Conservation (phyloP, 2,113 vertebrate species). For the Hemibagrus wyckioides region DNA sequence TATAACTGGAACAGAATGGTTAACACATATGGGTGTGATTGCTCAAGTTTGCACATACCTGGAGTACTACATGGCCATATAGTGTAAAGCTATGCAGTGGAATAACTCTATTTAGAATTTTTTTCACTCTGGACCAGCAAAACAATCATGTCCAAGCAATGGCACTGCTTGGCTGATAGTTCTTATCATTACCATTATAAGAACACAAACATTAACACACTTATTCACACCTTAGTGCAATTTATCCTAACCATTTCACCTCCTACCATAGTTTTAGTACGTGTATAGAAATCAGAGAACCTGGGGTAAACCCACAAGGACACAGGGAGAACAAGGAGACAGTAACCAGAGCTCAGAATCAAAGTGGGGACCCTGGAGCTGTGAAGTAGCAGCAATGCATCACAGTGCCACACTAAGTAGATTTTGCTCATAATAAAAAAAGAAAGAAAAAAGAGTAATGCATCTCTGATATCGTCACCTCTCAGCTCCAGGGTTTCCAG, state of each 20-base stretch:
- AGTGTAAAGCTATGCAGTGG: neutral
- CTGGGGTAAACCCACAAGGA: neutral
- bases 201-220: neutral
- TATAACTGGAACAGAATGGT: neutral
- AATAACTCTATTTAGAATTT: neutral
- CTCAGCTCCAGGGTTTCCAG: neutral
- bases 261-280: neutral
- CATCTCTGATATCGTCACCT: neutral
- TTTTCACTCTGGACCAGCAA: neutral
- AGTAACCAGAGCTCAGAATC: neutral
- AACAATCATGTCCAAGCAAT: neutral
- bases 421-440: neutral
- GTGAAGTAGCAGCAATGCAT: neutral
- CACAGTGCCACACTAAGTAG: neutral
- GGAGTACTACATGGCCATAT: neutral
- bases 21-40: neutral
- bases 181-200: neutral
- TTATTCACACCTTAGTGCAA: too few species aligned
- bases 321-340: neutral
- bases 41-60: neutral
- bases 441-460: neutral
- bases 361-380: neutral
- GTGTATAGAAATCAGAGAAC: neutral
- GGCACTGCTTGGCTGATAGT: neutral
- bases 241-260: neutral